These are phyloP conservation scores for Perizoma flavofasciatum DNA, from an alignment of 2,888 invertebrate genomes.

Conservation along the genomic window DNA sequence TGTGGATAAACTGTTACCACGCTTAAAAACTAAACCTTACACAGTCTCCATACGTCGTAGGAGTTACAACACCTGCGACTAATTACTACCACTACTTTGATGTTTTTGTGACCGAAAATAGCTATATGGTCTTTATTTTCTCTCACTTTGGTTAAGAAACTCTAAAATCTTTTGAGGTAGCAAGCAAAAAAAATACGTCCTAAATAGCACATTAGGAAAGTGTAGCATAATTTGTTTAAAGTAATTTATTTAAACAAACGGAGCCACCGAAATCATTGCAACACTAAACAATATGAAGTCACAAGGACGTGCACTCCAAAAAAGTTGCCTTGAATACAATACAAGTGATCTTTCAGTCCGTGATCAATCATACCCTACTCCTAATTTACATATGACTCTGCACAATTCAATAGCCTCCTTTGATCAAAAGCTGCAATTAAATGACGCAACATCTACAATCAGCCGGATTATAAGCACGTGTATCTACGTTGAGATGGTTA, in stretches of 20 bases:
- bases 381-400: slow-evolving; percentile 53
- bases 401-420: slow-evolving; percentile 44
- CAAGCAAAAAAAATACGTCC: no score
- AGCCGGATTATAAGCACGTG: slow-evolving; percentile 53
- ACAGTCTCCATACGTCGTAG: no score
- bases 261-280: slow-evolving; percentile 33
- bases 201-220: not conserved
- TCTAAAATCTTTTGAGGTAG: no score
- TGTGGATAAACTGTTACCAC: no score
- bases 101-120: no score
- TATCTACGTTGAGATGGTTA: slow-evolving; percentile 37
- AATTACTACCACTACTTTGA: no score
- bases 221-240: slow-evolving; percentile 2
- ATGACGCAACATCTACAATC: slow-evolving; percentile 48
- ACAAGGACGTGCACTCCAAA: slow-evolving; percentile 60
- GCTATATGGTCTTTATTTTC: no score
- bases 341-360: slow-evolving; percentile 68
- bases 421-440: slow-evolving; percentile 35
- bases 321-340: slow-evolving; percentile 58
- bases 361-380: slow-evolving; percentile 66
- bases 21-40: no score
- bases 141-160: no score
- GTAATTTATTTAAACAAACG: not conserved
- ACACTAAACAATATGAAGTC: slow-evolving; percentile 32
- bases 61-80: no score